A percentile compares a stretch with the other conserved stretches of the same genome.
These are phyloP conservation scores for Siniperca obscura DNA, from an alignment of 2,797 vertebrate genomes.

Conservation along the genomic window DNA sequence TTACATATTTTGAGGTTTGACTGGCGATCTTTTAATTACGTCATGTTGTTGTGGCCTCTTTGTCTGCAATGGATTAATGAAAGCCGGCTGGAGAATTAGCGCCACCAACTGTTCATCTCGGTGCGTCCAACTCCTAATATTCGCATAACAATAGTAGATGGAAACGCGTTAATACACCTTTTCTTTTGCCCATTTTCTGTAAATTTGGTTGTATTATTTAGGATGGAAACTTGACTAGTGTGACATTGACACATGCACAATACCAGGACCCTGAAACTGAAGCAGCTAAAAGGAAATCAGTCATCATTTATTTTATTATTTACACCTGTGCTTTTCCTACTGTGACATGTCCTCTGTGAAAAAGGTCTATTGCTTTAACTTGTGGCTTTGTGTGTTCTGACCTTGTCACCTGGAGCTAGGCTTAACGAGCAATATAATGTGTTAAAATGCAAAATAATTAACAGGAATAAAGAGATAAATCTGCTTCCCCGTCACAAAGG, in stretches of 20 bases:
- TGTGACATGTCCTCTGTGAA: background rate
- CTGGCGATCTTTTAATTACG: no score
- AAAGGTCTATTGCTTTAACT: background rate
- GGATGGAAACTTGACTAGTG: no score
- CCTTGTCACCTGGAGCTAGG: background rate
- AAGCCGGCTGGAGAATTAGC: no score
- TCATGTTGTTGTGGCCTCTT: no score
- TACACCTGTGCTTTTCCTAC: background rate
- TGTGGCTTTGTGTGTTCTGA: background rate
- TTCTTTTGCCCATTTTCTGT: no score
- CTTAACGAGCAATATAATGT: background rate
- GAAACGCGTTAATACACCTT: no score
- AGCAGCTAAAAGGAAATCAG: background rate
- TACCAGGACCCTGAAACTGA: background rate
- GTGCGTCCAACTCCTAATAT: no score
- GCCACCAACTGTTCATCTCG: background rate
- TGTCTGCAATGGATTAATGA: no score
- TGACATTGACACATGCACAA: background rate
- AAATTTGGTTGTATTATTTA: no score
- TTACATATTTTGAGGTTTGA: no score
- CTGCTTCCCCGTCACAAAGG: background rate
- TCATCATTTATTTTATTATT: background rate
- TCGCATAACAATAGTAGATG: no score
- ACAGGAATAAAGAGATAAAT: slow-evolving; percentile 14
- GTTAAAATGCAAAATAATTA: slow-evolving; percentile 40